Evolutionary conservation across 2,888 invertebrate genomes (phyloP).

Genomic region (Aplocera efformata): DNA sequence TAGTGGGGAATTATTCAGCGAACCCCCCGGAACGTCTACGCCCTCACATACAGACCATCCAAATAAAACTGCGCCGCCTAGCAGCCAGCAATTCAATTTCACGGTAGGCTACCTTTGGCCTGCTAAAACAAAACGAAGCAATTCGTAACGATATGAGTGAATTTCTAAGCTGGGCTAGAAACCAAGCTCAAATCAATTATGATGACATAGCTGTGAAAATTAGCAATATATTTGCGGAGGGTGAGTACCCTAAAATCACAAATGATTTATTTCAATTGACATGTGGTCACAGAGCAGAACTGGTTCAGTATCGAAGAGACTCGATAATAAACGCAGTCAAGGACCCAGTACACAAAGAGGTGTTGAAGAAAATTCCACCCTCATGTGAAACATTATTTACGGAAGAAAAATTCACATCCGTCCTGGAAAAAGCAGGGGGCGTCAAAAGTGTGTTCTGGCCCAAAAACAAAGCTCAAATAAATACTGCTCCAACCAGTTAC

Average conservation of each 20-base stretch:
- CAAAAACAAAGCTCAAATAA: background rate
- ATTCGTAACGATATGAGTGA: background rate
- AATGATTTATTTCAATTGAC: background rate
- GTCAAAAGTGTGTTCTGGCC: background rate
- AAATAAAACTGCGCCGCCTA: no score
- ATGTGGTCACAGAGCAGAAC: conserved; percentile 1
- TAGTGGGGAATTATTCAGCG: background rate
- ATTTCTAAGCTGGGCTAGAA: background rate
- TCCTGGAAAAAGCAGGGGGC: background rate
- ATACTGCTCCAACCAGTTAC: no score
- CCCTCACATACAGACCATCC: background rate
- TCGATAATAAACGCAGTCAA: background rate
- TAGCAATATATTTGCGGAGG: no score
- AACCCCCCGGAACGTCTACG: background rate
- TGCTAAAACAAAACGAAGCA: background rate
- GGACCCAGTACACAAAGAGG: background rate
- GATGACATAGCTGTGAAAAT: background rate
- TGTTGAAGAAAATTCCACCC: background rate
- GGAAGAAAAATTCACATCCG: background rate
- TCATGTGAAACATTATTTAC: background rate
- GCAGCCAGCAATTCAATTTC: background rate
- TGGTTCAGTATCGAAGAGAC: background rate
- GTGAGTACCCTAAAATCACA: no score
- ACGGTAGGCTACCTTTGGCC: background rate
- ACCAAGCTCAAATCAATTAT: background rate